Conservation (phyloP, 2,888 invertebrate genomes). For the Cephus runcator region DNA sequence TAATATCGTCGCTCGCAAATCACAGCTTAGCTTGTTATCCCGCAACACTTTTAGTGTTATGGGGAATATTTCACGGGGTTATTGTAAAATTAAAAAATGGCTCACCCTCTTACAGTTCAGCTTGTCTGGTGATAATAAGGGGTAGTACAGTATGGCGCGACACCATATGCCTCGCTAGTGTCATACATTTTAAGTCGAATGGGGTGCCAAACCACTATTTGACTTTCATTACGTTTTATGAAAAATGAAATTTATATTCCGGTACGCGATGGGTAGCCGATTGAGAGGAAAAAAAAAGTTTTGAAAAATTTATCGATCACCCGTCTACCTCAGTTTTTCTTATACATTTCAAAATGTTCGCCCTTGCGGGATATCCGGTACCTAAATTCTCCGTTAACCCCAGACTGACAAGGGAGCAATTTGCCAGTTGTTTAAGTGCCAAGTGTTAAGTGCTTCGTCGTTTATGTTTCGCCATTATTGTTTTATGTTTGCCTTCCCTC, state of each 20-base stretch:
- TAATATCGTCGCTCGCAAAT: conserved; percentile 53
- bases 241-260: conserved; percentile 52
- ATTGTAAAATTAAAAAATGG: conserved; percentile 62
- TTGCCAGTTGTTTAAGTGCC: conserved; percentile 66
- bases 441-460: conserved; percentile 65
- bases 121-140: conserved; percentile 49
- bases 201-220: conserved; percentile 60
- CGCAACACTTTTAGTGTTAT: conserved; percentile 58
- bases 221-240: conserved; percentile 63
- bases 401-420: conserved; percentile 64
- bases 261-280: not conserved
- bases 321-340: not conserved
- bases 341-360: not conserved
- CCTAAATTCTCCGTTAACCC: conserved; percentile 59
- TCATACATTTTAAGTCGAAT: conserved; percentile 36
- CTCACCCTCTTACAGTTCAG: conserved; percentile 42
- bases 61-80: conserved; percentile 62
- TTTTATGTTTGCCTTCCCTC: conserved; percentile 60
- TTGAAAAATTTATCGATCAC: not conserved
- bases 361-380: conserved; percentile 30
- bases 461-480: conserved; percentile 65
- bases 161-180: conserved; percentile 21
- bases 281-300: not conserved
- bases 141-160: conserved; percentile 11
- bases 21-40: conserved; percentile 55